These are phyloP conservation scores for Drosophila repleta DNA, from an alignment of 1,140 invertebrate species.

Conservation along the genomic window DNA sequence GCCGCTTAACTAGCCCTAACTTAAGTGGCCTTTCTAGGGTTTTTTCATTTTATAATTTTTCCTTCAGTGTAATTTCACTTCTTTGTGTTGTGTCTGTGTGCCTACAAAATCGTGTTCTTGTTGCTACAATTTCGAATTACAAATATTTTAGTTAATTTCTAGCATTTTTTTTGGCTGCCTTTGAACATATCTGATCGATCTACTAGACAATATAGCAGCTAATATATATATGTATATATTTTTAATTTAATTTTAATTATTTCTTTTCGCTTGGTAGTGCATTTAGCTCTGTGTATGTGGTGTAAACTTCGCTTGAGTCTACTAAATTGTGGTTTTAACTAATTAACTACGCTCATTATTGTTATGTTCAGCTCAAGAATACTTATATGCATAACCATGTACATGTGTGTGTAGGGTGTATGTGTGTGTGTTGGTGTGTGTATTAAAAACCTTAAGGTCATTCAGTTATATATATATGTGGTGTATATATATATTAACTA, in stretches of 20 bases:
- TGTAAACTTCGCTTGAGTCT: constrained; percentile 32
- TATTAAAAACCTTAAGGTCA: constrained; percentile 51
- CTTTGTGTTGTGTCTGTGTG: constrained; percentile 1
- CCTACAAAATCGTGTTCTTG: constrained; percentile 6
- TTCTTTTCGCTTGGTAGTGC: constrained; percentile 24
- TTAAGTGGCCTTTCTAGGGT: constrained; percentile 64
- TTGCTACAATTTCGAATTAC: constrained; percentile 36
- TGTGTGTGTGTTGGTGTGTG: constrained; percentile 27
- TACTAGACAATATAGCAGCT: constrained; percentile 13
- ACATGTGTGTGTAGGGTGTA: constrained; percentile 29
- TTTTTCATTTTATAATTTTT: constrained; percentile 2
- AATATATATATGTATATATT: constrained; percentile 1
- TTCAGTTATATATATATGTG: constrained; percentile 22
- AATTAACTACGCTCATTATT: constrained; percentile 77
- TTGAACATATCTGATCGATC: constrained; percentile 11
- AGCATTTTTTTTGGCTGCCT: constrained; percentile 14
- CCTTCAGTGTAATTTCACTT: not conserved
- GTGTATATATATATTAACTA: constrained; percentile 25
- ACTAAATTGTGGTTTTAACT: constrained; percentile 56
- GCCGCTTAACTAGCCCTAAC: constrained; percentile 54
- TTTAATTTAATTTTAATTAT: not conserved
- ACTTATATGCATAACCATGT: constrained; percentile 50
- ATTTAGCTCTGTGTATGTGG: constrained; percentile 21
- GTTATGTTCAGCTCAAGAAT: constrained; percentile 78
- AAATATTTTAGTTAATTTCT: constrained; percentile 19